These are phyloP conservation scores for Calcarius ornatus DNA, from an alignment of 2,113 vertebrate genomes.

Conservation along the genomic window DNA sequence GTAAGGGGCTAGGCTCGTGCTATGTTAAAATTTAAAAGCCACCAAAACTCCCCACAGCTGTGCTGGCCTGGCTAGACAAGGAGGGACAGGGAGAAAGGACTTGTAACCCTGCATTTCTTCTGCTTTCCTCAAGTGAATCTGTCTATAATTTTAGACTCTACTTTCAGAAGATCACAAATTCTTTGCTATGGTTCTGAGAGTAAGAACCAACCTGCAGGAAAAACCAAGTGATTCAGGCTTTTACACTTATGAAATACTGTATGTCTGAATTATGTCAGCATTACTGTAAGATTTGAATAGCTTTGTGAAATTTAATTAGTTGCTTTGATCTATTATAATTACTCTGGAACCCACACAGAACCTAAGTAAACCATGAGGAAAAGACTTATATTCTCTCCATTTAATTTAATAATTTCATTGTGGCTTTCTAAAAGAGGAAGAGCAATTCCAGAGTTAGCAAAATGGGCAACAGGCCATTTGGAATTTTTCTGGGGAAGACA, in stretches of 20 bases:
- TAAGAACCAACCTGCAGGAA: neutral
- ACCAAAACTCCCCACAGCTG: neutral
- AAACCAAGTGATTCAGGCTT: neutral
- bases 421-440: neutral
- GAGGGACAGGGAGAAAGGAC: neutral
- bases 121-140: neutral
- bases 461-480: neutral
- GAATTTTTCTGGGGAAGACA: neutral
- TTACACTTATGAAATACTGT: neutral
- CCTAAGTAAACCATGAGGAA: neutral
- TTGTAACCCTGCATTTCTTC: neutral
- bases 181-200: neutral
- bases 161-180: neutral
- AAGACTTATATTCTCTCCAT: neutral
- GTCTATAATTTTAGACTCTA: neutral
- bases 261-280: neutral
- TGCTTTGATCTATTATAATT: constrained; percentile 1
- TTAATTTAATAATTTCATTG: neutral
- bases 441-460: neutral
- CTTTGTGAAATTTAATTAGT: neutral
- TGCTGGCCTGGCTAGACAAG: neutral
- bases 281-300: neutral
- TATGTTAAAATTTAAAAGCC: neutral
- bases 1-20: neutral
- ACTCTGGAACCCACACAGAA: neutral